These are phyloP conservation scores for Orthonychiurus folsomi DNA, from an alignment of 2,888 invertebrate genomes.

Conservation along the genomic window DNA sequence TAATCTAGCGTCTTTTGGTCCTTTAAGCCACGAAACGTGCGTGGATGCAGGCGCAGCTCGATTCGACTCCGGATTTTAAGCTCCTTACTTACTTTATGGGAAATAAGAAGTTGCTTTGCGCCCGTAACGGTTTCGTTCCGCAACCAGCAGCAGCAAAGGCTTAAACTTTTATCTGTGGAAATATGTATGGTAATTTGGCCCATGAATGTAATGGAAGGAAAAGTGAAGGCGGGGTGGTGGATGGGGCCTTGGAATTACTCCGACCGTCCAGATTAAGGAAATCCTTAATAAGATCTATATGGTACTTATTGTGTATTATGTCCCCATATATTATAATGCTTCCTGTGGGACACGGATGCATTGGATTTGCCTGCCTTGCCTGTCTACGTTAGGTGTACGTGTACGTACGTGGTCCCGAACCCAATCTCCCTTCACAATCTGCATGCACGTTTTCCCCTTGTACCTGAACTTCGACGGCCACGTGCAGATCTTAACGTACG, in stretches of 20 bases:
- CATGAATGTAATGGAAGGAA: not conserved
- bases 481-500: not conserved
- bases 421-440: not conserved
- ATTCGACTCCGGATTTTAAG: too few relatives aligned
- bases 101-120: too few relatives aligned
- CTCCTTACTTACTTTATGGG: not conserved
- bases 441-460: not conserved
- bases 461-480: not conserved
- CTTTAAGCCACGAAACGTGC: too few relatives aligned
- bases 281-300: constrained; percentile 1
- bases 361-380: not conserved
- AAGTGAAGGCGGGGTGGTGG: not conserved
- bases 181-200: not conserved
- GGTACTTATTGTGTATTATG: not conserved
- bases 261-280: not conserved
- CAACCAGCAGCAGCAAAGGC: not conserved
- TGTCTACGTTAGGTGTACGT: too few relatives aligned
- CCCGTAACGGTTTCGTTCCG: not conserved
- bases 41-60: too few relatives aligned
- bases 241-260: not conserved
- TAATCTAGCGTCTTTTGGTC: too few relatives aligned
- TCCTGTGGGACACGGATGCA: not conserved
- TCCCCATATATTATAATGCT: not conserved
- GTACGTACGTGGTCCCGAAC: too few relatives aligned
- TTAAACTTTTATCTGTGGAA: not conserved